Conservation (phyloP, 2,113 vertebrate species). For the Hippocampus mohnikei region DNA sequence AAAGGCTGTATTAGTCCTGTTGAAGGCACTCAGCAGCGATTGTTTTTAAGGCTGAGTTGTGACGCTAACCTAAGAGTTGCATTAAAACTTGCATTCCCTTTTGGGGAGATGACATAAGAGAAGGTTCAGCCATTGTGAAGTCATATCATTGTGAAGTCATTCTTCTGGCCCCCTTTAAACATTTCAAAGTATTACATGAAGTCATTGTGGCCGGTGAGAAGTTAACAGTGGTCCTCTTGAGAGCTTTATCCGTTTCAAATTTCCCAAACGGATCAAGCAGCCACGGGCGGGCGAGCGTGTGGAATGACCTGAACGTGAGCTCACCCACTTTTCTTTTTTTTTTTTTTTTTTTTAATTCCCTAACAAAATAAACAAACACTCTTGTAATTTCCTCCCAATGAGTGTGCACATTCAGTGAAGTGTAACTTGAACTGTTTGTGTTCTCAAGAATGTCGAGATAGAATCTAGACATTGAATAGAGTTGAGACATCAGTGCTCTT, state of each 20-base stretch:
- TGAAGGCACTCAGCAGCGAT: not conserved
- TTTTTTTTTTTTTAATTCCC: conserved; percentile 9
- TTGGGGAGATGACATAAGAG: not conserved
- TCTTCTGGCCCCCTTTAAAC: conserved; percentile 17
- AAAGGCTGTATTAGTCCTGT: not conserved
- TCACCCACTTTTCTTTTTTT: conserved; percentile 44
- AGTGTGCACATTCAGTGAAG: conserved; percentile 11
- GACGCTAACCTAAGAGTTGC: not conserved
- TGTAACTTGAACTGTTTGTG: conserved; percentile 48
- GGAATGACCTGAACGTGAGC: conserved; percentile 22
- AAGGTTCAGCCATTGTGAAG: not conserved
- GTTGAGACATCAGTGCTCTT: not conserved
- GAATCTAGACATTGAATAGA: no score
- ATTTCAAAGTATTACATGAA: conserved; percentile 15
- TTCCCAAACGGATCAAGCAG: conserved; percentile 30
- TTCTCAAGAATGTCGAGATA: conserved; percentile 26
- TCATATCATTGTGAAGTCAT: not conserved
- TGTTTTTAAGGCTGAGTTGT: not conserved
- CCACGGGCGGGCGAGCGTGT: conserved; percentile 1
- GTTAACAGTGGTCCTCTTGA: conserved; percentile 23
- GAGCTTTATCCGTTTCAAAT: conserved; percentile 37
- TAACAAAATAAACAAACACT: conserved; percentile 57
- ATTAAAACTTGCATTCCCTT: not conserved
- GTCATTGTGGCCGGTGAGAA: conserved; percentile 5
- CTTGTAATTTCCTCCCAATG: conserved; percentile 34